These are phyloP conservation scores for Brachynemurus nebulosus DNA, from an alignment of 2,888 invertebrate species.

Conservation along the genomic window DNA sequence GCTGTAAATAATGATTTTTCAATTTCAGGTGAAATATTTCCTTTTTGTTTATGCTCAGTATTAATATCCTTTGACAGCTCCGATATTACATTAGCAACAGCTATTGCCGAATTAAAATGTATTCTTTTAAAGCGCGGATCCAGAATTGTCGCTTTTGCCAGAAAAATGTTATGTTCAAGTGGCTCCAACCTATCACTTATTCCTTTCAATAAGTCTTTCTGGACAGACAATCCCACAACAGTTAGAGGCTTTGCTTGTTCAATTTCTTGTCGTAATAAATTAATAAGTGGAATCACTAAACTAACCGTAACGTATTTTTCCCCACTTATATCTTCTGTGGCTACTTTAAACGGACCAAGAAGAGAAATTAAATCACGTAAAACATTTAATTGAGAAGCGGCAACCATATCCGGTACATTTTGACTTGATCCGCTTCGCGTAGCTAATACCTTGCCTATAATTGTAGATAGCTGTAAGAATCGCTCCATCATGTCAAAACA, in stretches of 20 bases:
- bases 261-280: conserved; percentile 14
- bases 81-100: background rate
- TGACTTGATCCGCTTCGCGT: conserved; percentile 6
- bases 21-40: background rate
- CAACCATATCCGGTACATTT: conserved; percentile 19
- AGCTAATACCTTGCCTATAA: conserved; percentile 12
- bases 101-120: background rate
- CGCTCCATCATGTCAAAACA: conserved; percentile 11
- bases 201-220: background rate
- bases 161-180: background rate
- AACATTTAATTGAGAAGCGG: conserved; percentile 17
- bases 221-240: conserved; percentile 4
- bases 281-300: conserved; percentile 18
- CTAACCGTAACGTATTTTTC: conserved; percentile 19
- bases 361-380: conserved; percentile 19
- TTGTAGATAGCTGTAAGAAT: conserved; percentile 8
- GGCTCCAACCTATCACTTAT: background rate
- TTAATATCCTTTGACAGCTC: background rate
- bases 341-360: conserved; percentile 19
- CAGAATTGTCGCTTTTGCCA: background rate
- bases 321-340: conserved; percentile 21
- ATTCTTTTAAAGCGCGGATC: too few species aligned
- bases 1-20: background rate
- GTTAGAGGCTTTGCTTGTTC: conserved; percentile 14
- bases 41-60: background rate